These are phyloP conservation scores for Melolontha melolontha DNA, from an alignment of 2,888 invertebrate species.

Conservation along the genomic window DNA sequence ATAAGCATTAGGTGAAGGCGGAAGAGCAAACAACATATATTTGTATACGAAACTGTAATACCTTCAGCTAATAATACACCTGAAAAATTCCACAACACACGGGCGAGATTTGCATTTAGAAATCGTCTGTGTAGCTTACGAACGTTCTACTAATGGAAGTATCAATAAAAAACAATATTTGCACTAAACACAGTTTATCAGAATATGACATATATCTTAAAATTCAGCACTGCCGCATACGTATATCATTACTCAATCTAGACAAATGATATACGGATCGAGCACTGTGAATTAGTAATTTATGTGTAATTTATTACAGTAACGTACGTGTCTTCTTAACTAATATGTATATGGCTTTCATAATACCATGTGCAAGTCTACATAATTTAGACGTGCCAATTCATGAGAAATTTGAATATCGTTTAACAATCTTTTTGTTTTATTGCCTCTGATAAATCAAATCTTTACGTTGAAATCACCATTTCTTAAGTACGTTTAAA, in stretches of 20 bases:
- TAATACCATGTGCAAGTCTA: constrained; percentile 33
- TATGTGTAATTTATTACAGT: constrained; percentile 43
- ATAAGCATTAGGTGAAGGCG: constrained; percentile 29
- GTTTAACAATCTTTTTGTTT: too few relatives aligned
- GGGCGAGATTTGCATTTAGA: constrained; percentile 9
- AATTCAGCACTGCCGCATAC: constrained; percentile 41
- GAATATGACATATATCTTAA: constrained; percentile 41
- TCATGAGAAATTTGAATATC: too few relatives aligned
- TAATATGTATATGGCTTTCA: constrained; percentile 39
- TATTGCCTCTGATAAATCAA: too few relatives aligned
- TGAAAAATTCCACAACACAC: constrained; percentile 3
- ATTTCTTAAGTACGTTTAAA: too few relatives aligned
- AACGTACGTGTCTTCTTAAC: constrained; percentile 44
- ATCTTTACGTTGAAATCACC: too few relatives aligned
- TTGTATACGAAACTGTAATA: constrained; percentile 16
- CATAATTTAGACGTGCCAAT: constrained; percentile 3
- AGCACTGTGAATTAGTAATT: constrained; percentile 43
- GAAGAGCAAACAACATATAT: constrained; percentile 28
- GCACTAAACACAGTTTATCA: constrained; percentile 34
- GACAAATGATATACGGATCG: constrained; percentile 45
- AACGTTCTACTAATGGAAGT: constrained; percentile 11
- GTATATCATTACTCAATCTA: constrained; percentile 45
- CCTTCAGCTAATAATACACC: constrained; percentile 21
- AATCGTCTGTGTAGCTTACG: constrained; percentile 8
- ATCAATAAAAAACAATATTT: constrained; percentile 31